Base-by-base conservation (phyloP, 2,888 invertebrate genomes). In the Iphiclides podalirius region DNA sequence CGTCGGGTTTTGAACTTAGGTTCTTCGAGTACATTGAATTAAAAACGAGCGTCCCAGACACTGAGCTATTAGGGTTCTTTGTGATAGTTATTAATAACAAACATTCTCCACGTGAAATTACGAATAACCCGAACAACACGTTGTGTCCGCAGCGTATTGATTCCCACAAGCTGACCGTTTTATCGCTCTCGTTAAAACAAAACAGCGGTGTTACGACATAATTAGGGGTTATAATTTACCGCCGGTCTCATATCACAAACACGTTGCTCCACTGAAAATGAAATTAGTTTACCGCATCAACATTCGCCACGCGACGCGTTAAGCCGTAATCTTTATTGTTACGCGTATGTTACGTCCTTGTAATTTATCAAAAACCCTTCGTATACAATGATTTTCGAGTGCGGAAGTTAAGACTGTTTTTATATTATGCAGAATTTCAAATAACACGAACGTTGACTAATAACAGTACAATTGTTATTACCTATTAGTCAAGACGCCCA, bases 201-300 rank as follows among this genome's bases (percentile, higher is more conserved):
- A 78, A 76, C 75, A 55, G 69, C 63, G 63, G 62, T 67, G 69
- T 63, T 59, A 66, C 70, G 67, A 71, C 74, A 78, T 78, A 83
- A 84, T 82, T 78, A 82, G 70, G 47, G 39, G 67, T 67, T 71
- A 70, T 78, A 84, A 85, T 83, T 85, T 83, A 85, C 72, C 60
- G 58, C 69, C n/a, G n/a, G 53, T 52, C 69, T 64, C 68, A 61
- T 84, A 81, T 86, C 81, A 76, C 74, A 64, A 79, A 83, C 83
- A 82, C 64, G 74, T 69, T 77, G 81, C 75, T 79, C 71, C 71
- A 79, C 72, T 73, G 71, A 77, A 81, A 78, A 74, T 63, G 62
- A 65, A 67, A 69, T 66, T 64, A 66, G 67, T 71, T 72, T 75
- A 69, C 62, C 64, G 72, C 64, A 67, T 73, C 69, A 64, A 70